phyloP scores from a whole-genome alignment of 2,113 vertebrate species.

The Gambusia affinis region DNA sequence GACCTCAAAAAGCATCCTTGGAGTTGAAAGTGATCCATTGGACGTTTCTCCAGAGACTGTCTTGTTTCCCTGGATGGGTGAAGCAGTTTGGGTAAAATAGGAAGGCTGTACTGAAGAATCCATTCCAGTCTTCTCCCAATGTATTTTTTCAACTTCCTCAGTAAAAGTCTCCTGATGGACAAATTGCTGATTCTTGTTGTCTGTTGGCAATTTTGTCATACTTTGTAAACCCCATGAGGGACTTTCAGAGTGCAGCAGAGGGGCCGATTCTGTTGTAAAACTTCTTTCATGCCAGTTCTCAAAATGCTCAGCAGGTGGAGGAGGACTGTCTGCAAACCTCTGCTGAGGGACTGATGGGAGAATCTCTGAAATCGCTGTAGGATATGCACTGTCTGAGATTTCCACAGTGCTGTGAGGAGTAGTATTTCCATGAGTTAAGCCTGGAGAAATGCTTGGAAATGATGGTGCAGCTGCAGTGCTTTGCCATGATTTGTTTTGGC shows the following conservation, averaged over 20 bases:
- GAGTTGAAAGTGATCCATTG: neutral
- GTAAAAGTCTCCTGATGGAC: conserved; percentile 12
- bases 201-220: conserved; percentile 7
- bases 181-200: conserved; percentile 21
- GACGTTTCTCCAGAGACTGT: conserved; percentile 24
- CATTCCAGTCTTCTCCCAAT: conserved; percentile 22
- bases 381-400: neutral
- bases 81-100: conserved; percentile 27
- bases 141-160: conserved; percentile 1
- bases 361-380: neutral
- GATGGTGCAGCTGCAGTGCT: conserved; percentile 30
- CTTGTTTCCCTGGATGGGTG: neutral
- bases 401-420: conserved; percentile 14
- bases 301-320: conserved; percentile 31
- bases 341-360: conserved; percentile 26
- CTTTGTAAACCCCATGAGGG: conserved; percentile 9
- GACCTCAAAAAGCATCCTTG: conserved; percentile 14
- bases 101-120: conserved; percentile 25
- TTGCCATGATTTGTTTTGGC: conserved; percentile 23
- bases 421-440: conserved; percentile 12
- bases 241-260: conserved; percentile 18
- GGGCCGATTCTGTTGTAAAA: conserved; percentile 3
- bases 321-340: conserved; percentile 29
- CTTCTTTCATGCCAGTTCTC: conserved; percentile 23
- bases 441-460: conserved; percentile 39